These are phyloP conservation scores for Eupithecia inturbata DNA, from an alignment of 2,888 invertebrate genomes.

Conservation along the genomic window DNA sequence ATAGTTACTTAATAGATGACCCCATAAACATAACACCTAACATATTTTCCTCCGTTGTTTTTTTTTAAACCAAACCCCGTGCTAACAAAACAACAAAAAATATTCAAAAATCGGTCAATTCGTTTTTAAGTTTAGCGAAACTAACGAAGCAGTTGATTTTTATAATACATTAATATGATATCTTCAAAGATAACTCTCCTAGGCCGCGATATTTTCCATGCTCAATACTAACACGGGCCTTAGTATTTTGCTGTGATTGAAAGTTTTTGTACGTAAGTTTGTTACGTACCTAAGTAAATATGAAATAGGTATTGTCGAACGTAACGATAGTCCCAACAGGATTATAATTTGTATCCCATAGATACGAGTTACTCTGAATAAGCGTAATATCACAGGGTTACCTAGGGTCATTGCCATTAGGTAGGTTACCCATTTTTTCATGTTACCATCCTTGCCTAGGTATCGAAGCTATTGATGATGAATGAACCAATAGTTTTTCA, in stretches of 20 bases:
- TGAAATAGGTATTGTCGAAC: not conserved
- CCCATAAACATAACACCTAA: too few relatives aligned
- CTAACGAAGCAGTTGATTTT: too few relatives aligned
- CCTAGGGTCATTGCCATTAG: not conserved
- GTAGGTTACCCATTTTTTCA: not conserved
- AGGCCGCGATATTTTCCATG: not conserved
- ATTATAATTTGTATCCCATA: not conserved
- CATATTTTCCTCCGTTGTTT: too few relatives aligned
- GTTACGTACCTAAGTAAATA: not conserved
- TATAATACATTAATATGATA: too few relatives aligned
- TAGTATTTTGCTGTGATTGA: not conserved
- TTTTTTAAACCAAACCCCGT: too few relatives aligned
- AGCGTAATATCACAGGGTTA: not conserved
- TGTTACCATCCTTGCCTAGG: not conserved
- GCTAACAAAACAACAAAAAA: too few relatives aligned
- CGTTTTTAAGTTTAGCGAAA: too few relatives aligned
- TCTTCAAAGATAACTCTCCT: not conserved
- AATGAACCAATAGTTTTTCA: not conserved
- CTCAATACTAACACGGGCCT: too few relatives aligned
- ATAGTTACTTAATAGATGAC: too few relatives aligned
- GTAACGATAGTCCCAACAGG: not conserved
- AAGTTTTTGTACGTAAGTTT: not conserved
- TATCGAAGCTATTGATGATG: not conserved
- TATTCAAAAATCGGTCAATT: too few relatives aligned
- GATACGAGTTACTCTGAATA: not conserved